A percentile compares a stretch with the other conserved stretches of the same genome.
phyloP scores from a whole-genome alignment of 2,113 vertebrate genomes.

The Dipodomys merriami region DNA sequence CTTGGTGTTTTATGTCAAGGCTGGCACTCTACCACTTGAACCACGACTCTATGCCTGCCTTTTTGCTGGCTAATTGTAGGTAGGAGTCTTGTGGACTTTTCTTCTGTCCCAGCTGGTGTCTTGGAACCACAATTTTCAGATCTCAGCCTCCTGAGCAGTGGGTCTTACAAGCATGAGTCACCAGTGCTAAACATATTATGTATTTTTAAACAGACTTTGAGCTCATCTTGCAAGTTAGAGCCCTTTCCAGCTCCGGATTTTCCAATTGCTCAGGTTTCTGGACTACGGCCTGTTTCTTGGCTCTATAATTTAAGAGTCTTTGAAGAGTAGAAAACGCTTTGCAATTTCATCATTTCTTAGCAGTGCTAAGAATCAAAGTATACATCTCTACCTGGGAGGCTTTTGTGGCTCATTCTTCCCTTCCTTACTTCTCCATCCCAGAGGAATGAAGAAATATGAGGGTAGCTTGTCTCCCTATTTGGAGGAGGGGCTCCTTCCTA shows the following conservation, averaged over 20 bases:
- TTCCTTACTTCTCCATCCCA: too few species aligned
- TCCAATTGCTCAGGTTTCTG: background rate
- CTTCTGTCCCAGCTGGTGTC: too few species aligned
- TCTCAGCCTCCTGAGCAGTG: too few species aligned
- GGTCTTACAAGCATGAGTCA: too few species aligned
- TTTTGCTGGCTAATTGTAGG: too few species aligned
- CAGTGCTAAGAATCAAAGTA: background rate
- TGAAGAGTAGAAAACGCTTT: background rate
- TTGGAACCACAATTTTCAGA: too few species aligned
- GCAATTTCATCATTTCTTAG: conserved; percentile 9
- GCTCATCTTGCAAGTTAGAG: background rate
- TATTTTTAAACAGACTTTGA: conserved; percentile 24
- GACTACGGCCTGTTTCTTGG: background rate
- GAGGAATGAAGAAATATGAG: background rate
- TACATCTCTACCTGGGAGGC: background rate
- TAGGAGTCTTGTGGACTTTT: too few species aligned
- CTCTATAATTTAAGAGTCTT: background rate
- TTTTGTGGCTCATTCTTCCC: background rate
- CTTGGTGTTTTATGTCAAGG: too few species aligned
- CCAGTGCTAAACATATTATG: too few species aligned
- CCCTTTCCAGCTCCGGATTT: background rate
- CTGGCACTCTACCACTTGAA: background rate
- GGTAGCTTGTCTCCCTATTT: background rate
- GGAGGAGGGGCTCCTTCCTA: background rate
- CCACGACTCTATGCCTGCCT: background rate